These are phyloP conservation scores for Saccopteryx bilineata DNA, from an alignment of 2,113 vertebrate genomes.

Conservation along the genomic window DNA sequence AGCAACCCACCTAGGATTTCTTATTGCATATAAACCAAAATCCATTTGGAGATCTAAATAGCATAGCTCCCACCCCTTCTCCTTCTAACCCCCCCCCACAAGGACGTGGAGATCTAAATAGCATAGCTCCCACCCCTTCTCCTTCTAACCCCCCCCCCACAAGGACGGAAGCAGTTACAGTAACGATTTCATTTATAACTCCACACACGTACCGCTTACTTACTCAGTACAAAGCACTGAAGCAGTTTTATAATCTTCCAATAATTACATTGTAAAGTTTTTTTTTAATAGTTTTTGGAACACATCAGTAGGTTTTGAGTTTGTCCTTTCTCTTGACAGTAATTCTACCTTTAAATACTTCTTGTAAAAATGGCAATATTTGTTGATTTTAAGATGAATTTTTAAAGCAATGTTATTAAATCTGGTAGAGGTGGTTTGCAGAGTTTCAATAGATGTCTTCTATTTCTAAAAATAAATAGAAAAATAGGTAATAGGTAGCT, in stretches of 20 bases:
- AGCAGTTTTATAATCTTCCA: slow-evolving; percentile 84
- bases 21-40: slow-evolving; percentile 81
- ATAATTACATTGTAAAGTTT: slow-evolving; percentile 87
- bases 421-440: slow-evolving; percentile 42
- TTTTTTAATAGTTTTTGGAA: slow-evolving; percentile 77
- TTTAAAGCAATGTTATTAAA: slow-evolving; percentile 73
- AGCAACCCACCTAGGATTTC: slow-evolving; percentile 82
- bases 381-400: slow-evolving; percentile 68
- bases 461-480: not conserved
- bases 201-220: slow-evolving; percentile 80
- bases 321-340: slow-evolving; percentile 65
- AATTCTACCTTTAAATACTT: slow-evolving; percentile 70
- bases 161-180: slow-evolving; percentile 75
- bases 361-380: slow-evolving; percentile 66
- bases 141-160: slow-evolving; percentile 58
- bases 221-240: slow-evolving; percentile 73
- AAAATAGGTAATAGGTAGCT: not conserved
- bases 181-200: slow-evolving; percentile 83
- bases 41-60: slow-evolving; percentile 81
- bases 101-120: slow-evolving; percentile 81
- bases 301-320: slow-evolving; percentile 80
- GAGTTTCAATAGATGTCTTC: not conserved
- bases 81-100: slow-evolving; percentile 72
- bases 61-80: slow-evolving; percentile 18
- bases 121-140: slow-evolving; percentile 18